Percentiles rank a stretch among this genome's conserved stretches.
Conservation (phyloP, 2,797 vertebrate genomes). For the Mastacembelus armatus region DNA sequence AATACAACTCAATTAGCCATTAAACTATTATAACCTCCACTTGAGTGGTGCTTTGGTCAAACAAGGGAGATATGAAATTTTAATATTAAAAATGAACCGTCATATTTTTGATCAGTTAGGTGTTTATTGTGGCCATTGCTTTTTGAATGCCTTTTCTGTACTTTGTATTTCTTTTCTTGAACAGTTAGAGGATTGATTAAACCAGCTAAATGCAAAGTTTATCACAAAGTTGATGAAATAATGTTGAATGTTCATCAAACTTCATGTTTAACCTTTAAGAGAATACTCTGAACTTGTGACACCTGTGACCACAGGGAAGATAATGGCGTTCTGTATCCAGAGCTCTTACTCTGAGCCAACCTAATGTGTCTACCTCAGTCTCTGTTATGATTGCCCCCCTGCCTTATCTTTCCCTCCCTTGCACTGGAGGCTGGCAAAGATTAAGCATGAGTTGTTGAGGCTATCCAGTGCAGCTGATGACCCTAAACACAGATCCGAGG, state of each 20-base stretch:
- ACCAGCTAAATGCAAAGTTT: slow-evolving; percentile 63
- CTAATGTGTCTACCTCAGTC: slow-evolving; percentile 92
- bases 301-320: slow-evolving; percentile 76
- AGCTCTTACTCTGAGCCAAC: slow-evolving; percentile 82
- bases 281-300: slow-evolving; percentile 62
- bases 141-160: slow-evolving; percentile 61
- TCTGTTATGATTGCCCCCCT: slow-evolving; percentile 75
- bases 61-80: slow-evolving; percentile 79
- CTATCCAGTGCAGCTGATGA: slow-evolving; percentile 57
- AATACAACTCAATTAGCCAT: slow-evolving; percentile 85
- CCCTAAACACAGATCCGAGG: slow-evolving; percentile 70
- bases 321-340: slow-evolving; percentile 75
- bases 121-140: slow-evolving; percentile 68
- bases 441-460: slow-evolving; percentile 67
- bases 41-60: slow-evolving; percentile 84
- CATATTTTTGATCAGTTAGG: slow-evolving; percentile 58
- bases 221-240: slow-evolving; percentile 55
- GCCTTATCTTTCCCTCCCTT: slow-evolving; percentile 66
- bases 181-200: slow-evolving; percentile 60
- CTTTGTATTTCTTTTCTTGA: slow-evolving; percentile 63
- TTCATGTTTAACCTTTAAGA: slow-evolving; percentile 53
- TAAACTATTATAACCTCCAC: slow-evolving; percentile 69
- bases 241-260: slow-evolving; percentile 54
- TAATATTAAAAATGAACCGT: slow-evolving; percentile 53
- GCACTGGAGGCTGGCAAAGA: slow-evolving; percentile 70